Conservation (phyloP, 2,797 vertebrate genomes). For the Sebastes matsubarae region DNA sequence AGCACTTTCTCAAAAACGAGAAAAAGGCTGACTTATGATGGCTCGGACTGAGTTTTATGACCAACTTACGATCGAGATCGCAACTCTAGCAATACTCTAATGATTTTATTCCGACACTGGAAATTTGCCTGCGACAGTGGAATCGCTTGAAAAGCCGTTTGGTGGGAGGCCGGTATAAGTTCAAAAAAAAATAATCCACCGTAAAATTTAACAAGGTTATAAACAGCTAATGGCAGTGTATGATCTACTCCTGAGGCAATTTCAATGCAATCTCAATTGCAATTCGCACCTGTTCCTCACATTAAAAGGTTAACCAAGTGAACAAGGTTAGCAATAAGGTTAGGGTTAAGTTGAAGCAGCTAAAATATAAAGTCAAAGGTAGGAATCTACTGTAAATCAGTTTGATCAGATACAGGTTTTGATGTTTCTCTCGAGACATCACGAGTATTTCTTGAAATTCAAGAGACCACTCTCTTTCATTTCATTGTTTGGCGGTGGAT, state of each 20-base stretch:
- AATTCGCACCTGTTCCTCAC: too few species aligned
- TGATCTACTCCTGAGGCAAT: too few species aligned
- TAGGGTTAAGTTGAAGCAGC: background rate
- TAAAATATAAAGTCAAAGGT: background rate
- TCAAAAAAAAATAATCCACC: too few species aligned
- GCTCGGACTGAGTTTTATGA: background rate
- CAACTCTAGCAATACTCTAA: background rate
- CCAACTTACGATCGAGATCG: background rate
- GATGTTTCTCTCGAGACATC: constrained; percentile 8
- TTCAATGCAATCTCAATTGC: too few species aligned
- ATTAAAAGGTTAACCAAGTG: background rate
- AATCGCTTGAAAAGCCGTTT: too few species aligned
- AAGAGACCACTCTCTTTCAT: background rate
- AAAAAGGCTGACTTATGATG: too few species aligned
- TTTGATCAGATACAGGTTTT: background rate
- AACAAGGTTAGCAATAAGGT: constrained; percentile 2
- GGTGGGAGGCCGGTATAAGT: too few species aligned
- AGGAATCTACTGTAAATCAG: background rate
- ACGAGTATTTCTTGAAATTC: background rate
- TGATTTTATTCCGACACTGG: too few species aligned
- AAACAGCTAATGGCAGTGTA: too few species aligned
- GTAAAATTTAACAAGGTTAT: too few species aligned
- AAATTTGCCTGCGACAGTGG: too few species aligned
- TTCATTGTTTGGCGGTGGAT: background rate
- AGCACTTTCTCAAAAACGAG: background rate